These are phyloP conservation scores for Ceuthmochares aereus DNA, from an alignment of 2,113 vertebrate genomes.

Conservation along the genomic window DNA sequence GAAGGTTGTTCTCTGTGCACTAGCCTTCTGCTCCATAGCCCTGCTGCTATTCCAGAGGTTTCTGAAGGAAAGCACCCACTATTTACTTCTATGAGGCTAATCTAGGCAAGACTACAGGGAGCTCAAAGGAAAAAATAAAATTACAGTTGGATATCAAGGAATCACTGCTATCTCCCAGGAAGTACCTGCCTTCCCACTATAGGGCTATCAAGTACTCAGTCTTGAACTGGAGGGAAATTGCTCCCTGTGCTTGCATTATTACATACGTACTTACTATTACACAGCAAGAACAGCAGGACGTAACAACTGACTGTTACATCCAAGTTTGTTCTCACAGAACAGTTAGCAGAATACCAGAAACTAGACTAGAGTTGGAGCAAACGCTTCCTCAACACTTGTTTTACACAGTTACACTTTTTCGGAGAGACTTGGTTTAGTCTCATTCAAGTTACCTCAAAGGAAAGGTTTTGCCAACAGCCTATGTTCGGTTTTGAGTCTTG, in stretches of 20 bases:
- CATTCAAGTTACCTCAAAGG: neutral
- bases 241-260: neutral
- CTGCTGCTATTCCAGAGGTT: neutral
- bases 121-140: fast-evolving
- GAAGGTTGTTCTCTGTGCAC: neutral
- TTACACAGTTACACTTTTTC: neutral
- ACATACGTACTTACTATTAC: fast-evolving
- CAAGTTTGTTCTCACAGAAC: neutral
- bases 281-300: fast-evolving
- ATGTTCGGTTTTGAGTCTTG: neutral
- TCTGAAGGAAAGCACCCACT: neutral
- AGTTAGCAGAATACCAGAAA: neutral
- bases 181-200: neutral
- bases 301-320: neutral
- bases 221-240: neutral
- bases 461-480: neutral
- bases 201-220: neutral
- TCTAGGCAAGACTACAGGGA: neutral
- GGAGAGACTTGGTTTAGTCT: neutral
- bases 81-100: neutral
- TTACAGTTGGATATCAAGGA: neutral
- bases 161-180: neutral
- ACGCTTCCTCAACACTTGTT: neutral
- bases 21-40: neutral
- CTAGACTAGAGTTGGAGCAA: fast-evolving